Evolutionary conservation across 1,140 invertebrate genomes (phyloP).

Genomic region (Drosophila ficusphila): DNA sequence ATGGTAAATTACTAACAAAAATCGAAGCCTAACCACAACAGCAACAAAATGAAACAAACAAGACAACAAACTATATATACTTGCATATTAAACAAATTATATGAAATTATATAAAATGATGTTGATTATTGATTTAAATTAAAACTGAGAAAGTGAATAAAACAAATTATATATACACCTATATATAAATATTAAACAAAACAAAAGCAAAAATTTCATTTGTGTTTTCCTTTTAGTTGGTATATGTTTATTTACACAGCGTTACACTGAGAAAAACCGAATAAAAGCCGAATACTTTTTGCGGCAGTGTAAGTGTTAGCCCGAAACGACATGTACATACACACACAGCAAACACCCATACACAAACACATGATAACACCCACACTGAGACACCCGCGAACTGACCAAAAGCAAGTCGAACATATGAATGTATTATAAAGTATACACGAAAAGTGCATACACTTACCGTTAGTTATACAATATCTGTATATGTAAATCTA

Average conservation of each 20-base stretch:
- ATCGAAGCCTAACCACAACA: slow-evolving; percentile 46
- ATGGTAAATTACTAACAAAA: slow-evolving; percentile 28
- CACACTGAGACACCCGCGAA: slow-evolving; percentile 59
- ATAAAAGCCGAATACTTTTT: too few species aligned
- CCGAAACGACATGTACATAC: slow-evolving; percentile 66
- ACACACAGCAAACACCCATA: slow-evolving; percentile 17
- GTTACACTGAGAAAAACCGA: slow-evolving; percentile 34
- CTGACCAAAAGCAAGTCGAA: slow-evolving; percentile 62
- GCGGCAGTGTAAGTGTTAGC: slow-evolving; percentile 42
- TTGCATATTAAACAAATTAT: slow-evolving; percentile 78
- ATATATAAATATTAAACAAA: slow-evolving; percentile 75
- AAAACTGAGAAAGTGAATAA: slow-evolving; percentile 73
- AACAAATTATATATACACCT: slow-evolving; percentile 69
- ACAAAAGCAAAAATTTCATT: slow-evolving; percentile 54
- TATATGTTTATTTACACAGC: slow-evolving; percentile 43
- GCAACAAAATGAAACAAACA: slow-evolving; percentile 63
- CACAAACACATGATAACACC: slow-evolving; percentile 25
- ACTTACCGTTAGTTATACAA: slow-evolving; percentile 40
- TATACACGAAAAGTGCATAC: slow-evolving; percentile 32
- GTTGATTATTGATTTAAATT: slow-evolving; percentile 83
- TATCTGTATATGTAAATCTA: slow-evolving; percentile 38
- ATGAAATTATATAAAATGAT: slow-evolving; percentile 79
- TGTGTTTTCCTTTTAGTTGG: slow-evolving; percentile 64
- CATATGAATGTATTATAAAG: slow-evolving; percentile 53
- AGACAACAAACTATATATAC: slow-evolving; percentile 74